Evolutionary conservation across 2,888 invertebrate genomes (phyloP).

Genomic region (Meloe dianella): DNA sequence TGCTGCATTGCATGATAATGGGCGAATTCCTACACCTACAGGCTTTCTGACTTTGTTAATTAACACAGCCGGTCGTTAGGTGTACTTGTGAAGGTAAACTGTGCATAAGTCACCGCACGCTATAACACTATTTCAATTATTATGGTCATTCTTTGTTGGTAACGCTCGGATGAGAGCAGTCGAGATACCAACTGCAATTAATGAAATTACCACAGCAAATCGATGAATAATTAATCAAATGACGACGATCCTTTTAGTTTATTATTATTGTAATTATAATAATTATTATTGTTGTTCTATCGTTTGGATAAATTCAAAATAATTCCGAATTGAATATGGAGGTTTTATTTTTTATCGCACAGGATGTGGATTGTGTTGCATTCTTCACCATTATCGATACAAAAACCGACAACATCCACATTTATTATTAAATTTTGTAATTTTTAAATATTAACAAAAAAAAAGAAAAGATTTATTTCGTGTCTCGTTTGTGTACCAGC

Average conservation of each 20-base stretch:
- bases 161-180: neutral
- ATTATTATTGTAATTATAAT: too few species aligned
- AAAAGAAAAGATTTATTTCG: neutral
- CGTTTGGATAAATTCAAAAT: neutral
- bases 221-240: slow-evolving; percentile 7
- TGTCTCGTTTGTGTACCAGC: neutral
- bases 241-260: neutral
- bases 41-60: slow-evolving; percentile 41
- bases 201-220: slow-evolving; percentile 11
- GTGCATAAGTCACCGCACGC: slow-evolving; percentile 29
- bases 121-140: slow-evolving; percentile 31
- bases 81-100: slow-evolving; percentile 37
- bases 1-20: slow-evolving; percentile 47
- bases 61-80: slow-evolving; percentile 42
- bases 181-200: slow-evolving; percentile 7
- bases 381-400: neutral
- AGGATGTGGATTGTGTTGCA: slow-evolving; percentile 6
- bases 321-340: neutral
- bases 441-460: neutral
- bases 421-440: neutral
- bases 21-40: slow-evolving; percentile 47
- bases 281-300: too few species aligned
- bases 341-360: neutral
- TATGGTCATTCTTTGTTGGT: slow-evolving; percentile 12
- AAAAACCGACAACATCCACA: neutral